A percentile compares a stretch with the other conserved stretches of the same genome.
These are phyloP conservation scores for Bucorvus abyssinicus DNA, from an alignment of 2,797 vertebrate species.

Conservation along the genomic window DNA sequence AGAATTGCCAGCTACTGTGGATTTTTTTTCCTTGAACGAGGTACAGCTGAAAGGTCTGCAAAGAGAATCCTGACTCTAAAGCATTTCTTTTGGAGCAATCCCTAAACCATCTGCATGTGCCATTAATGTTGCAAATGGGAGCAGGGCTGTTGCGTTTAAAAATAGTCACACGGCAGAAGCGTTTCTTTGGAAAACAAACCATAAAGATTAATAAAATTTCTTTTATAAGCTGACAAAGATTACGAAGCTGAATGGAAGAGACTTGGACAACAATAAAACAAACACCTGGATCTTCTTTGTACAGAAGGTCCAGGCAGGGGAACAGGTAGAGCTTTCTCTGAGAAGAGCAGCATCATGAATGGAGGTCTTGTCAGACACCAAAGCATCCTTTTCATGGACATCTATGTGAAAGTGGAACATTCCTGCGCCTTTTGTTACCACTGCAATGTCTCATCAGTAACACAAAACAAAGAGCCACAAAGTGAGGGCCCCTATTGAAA, in stretches of 20 bases:
- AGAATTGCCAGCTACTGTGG: neutral
- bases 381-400: neutral
- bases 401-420: neutral
- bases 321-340: neutral
- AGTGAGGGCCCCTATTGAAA: neutral
- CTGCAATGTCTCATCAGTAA: neutral
- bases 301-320: neutral
- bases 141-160: neutral
- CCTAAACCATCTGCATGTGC: neutral
- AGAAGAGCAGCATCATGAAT: neutral
- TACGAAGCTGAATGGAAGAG: neutral
- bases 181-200: neutral
- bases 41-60: neutral
- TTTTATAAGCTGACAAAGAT: neutral
- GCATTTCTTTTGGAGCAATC: neutral
- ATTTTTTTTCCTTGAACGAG: neutral
- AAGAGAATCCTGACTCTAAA: neutral
- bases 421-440: neutral
- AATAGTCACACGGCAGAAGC: neutral
- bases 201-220: neutral
- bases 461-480: neutral
- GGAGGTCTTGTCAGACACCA: neutral
- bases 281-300: neutral
- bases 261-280: neutral
- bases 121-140: neutral